Conservation (phyloP, 2,797 vertebrate species). For the Odontamblyopus rebecca region DNA sequence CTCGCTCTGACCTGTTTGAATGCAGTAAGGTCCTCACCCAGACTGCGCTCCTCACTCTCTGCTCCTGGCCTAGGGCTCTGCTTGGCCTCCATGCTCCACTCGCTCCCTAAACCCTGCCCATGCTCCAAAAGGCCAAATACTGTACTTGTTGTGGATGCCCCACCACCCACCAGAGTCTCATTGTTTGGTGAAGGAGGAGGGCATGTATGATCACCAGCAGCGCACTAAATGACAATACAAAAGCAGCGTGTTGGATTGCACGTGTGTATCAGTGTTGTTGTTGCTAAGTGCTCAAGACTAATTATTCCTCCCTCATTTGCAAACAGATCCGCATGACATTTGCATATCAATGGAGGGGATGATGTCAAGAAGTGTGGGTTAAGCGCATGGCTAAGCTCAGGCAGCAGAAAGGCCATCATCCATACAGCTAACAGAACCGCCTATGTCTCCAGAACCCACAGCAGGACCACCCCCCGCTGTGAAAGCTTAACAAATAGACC, state of each 20-base stretch:
- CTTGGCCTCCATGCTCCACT: conserved; percentile 68
- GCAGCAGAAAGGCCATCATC: conserved; percentile 68
- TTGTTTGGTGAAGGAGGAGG: conserved; percentile 16
- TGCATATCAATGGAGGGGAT: conserved; percentile 78
- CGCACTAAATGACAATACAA: conserved; percentile 78
- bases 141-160: conserved; percentile 71
- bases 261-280: conserved; percentile 77
- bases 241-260: conserved; percentile 74
- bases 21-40: conserved; percentile 63
- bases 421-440: conserved; percentile 73
- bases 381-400: conserved; percentile 74
- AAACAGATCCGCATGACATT: conserved; percentile 69
- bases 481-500: conserved; percentile 73
- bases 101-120: conserved; percentile 66
- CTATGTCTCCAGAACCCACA: conserved; percentile 44
- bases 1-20: conserved; percentile 62
- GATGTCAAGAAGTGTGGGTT: conserved; percentile 68
- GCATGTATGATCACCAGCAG: conserved; percentile 73
- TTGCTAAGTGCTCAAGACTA: conserved; percentile 80
- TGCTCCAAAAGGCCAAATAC: conserved; percentile 71
- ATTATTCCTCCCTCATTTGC: conserved; percentile 85
- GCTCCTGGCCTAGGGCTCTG: conserved; percentile 74
- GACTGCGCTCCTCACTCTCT: conserved; percentile 60
- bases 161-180: conserved; percentile 70
- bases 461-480: conserved; percentile 65